Evolutionary conservation across 2,888 invertebrate genomes (phyloP), one percentile per base, ranked within the genome.

Genomic region (Synergus itoensis): DNA sequence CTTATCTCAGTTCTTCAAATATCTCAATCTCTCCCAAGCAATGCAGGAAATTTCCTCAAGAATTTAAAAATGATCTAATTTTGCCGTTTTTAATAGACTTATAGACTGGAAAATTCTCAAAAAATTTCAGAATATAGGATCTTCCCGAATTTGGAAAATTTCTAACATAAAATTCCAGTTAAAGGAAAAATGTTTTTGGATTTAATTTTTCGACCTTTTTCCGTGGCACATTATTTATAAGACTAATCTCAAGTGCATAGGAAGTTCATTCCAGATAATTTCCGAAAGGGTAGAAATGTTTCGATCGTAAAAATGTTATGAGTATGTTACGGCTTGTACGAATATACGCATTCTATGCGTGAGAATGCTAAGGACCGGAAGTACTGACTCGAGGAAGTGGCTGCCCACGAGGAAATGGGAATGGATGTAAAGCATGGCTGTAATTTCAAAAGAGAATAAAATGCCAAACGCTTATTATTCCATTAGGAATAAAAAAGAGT

Each of bases 301-400:
- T 84, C 84, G 84, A 87, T 87, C 89, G 84, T 89, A 89, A 89
- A 90, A 90, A 87, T 86, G 86, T 90, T 89, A 89, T 87, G 88
- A 88, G 86, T 82, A 80, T 78, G 86, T 88, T 88, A 87, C 87
- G 87, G 87, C 86, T 83, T 83, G 36, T 64, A 67, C 41, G 67
- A 18, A 86, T 83, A 86, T 82, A 81, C 80, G 77, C 77, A 79
- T 82, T 79, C 62, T 77, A 80, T 81, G 82, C 86, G 86, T 86
- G 88, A 86, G 86, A 88, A 86, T 85, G 82, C 77, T 82, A 80
- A 81, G 83, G 85, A 87, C 85, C 87, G 88, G 89, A 90, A 89
- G 87, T 84, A 84, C 83, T 82, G 84, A 84, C 83, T 83, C 82
- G 80, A 85, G 86, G 85, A 86, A 84, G 85, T 82, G 86, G 83